These are phyloP conservation scores for Hybos culiciformis DNA, from an alignment of 2,888 invertebrate species.

Conservation along the genomic window DNA sequence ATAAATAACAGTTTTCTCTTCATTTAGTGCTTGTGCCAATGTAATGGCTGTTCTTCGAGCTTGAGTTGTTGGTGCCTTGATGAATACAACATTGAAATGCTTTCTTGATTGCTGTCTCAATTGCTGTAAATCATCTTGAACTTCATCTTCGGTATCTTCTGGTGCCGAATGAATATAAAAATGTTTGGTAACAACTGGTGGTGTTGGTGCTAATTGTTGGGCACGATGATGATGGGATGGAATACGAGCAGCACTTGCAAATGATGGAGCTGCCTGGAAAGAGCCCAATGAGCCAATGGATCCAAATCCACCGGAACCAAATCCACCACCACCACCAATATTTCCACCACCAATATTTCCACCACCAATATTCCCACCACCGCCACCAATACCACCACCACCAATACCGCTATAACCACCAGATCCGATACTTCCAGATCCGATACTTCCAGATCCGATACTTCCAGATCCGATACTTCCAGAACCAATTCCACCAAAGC, in stretches of 20 bases:
- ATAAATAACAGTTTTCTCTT: conserved; percentile 35
- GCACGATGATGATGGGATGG: neutral
- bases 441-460: too few species aligned
- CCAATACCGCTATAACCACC: too few species aligned
- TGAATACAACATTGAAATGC: conserved; percentile 34
- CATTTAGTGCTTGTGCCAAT: conserved; percentile 27
- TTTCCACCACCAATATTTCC: neutral
- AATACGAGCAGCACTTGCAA: neutral
- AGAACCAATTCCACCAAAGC: too few species aligned
- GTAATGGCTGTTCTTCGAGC: conserved; percentile 27
- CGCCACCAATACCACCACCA: too few species aligned
- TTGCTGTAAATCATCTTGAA: conserved; percentile 27
- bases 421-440: too few species aligned
- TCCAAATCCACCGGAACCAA: neutral
- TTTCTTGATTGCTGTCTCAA: conserved; percentile 27
- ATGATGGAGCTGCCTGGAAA: neutral
- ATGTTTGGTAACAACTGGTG: conserved; percentile 31
- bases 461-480: too few species aligned
- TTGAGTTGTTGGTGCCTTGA: conserved; percentile 31
- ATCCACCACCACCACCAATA: neutral
- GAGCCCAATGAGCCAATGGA: neutral
- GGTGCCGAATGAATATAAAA: conserved; percentile 34
- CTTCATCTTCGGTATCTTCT: conserved; percentile 30
- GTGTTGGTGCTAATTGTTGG: neutral
- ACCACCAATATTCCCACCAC: neutral